Percentiles rank a stretch among this genome's conserved stretches.
Conservation (phyloP, 2,113 vertebrate genomes). For the Gnathonemus longibarbis region DNA sequence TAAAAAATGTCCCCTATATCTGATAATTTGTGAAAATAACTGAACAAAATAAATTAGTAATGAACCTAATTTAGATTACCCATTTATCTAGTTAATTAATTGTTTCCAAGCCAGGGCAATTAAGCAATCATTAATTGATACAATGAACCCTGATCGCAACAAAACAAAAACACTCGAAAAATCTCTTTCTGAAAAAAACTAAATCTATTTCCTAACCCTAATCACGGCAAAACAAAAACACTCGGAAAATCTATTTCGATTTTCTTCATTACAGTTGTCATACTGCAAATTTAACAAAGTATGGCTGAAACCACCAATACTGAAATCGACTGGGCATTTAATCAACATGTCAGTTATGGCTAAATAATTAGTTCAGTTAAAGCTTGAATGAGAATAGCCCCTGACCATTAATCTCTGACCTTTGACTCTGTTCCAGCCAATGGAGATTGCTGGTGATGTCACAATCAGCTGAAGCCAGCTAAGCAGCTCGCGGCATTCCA, state of each 20-base stretch:
- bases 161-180: not conserved
- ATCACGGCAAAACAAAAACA: not conserved
- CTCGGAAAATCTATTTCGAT: not conserved
- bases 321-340: not conserved
- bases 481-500: not conserved
- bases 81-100: not conserved
- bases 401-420: not conserved
- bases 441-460: conserved; percentile 1
- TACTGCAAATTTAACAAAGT: not conserved
- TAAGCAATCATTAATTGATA: conserved; percentile 3
- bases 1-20: not conserved
- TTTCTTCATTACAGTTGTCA: not conserved
- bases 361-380: not conserved
- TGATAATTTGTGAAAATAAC: not conserved
- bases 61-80: not conserved
- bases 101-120: not conserved
- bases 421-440: not conserved
- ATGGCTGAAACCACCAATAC: not conserved
- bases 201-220: not conserved
- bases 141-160: not conserved
- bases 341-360: not conserved
- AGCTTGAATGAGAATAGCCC: not conserved
- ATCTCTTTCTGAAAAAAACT: not conserved
- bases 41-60: not conserved
- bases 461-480: not conserved